These are phyloP conservation scores for Neodiprion pinetum DNA, from an alignment of 1,140 invertebrate genomes.

Conservation along the genomic window DNA sequence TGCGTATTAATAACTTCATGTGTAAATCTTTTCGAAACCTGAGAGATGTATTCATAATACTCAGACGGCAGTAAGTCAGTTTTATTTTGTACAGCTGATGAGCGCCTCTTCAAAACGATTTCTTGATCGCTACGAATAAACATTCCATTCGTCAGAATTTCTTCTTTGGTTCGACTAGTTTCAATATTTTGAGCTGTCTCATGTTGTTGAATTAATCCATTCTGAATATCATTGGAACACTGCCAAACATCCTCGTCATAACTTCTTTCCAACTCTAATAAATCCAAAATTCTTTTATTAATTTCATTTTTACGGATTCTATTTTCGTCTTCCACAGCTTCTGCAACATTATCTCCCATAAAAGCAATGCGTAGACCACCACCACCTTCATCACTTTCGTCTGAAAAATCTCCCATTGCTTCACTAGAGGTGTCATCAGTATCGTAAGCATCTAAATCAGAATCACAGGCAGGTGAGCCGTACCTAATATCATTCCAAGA, in stretches of 20 bases:
- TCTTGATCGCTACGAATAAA: constrained; percentile 44
- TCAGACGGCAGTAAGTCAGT: constrained; percentile 12
- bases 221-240: constrained; percentile 34
- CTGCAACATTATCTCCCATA: constrained; percentile 82
- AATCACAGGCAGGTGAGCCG: constrained; percentile 51
- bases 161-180: constrained; percentile 38
- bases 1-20: constrained; percentile 32
- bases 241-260: constrained; percentile 45
- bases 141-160: constrained; percentile 40
- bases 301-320: constrained; percentile 51
- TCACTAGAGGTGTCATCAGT: constrained; percentile 58
- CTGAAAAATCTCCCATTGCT: constrained; percentile 53
- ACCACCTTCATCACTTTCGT: constrained; percentile 51
- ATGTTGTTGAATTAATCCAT: constrained; percentile 39
- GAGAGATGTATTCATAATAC: constrained; percentile 39
- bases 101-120: constrained; percentile 46
- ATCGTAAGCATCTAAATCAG: constrained; percentile 58
- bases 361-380: constrained; percentile 78
- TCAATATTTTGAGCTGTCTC: constrained; percentile 41
- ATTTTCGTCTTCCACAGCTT: constrained; percentile 77
- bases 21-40: constrained; percentile 40
- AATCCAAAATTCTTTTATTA: constrained; percentile 50
- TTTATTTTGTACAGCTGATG: constrained; percentile 20
- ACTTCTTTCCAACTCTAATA: constrained; percentile 49
- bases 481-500: constrained; percentile 50